Percentiles rank a stretch among this genome's conserved stretches.
Conservation (phyloP, 2,797 vertebrate species). For the Mormyrops boulengeri region DNA sequence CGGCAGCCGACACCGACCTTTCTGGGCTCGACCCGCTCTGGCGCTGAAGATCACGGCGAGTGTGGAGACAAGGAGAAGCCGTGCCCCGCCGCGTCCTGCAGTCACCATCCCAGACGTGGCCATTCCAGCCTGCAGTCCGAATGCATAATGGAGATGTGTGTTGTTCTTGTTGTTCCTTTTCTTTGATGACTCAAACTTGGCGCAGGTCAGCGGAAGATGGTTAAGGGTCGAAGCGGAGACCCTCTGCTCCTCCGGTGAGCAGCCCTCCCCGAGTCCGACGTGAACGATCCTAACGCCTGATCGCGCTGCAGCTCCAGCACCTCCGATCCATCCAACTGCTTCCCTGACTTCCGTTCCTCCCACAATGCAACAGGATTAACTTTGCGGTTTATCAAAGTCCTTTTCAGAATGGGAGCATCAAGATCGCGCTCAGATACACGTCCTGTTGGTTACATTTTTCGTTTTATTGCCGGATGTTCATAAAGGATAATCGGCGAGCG, state of each 20-base stretch:
- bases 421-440: not conserved
- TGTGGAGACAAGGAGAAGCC: conserved; percentile 59
- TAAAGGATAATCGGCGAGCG: not conserved
- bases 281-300: not conserved
- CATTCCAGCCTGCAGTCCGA: conserved; percentile 69
- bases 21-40: conserved; percentile 59
- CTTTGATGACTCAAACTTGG: not conserved
- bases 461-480: not conserved
- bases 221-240: conserved; percentile 30
- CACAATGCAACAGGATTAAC: conserved; percentile 43
- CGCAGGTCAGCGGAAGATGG: not conserved
- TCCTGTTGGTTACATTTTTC: not conserved
- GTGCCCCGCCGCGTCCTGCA: conserved; percentile 62
- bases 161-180: conserved; percentile 28
- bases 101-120: conserved; percentile 73
- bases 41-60: conserved; percentile 56
- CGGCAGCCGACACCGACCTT: conserved; percentile 55
- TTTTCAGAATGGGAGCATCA: conserved; percentile 19
- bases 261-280: not conserved
- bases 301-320: conserved; percentile 30
- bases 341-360: conserved; percentile 65
- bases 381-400: conserved; percentile 40
- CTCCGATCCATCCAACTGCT: conserved; percentile 48
- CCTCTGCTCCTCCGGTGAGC: not conserved
- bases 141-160: conserved; percentile 62